These are phyloP conservation scores for Plebejus argus DNA, from an alignment of 2,888 invertebrate genomes.

Conservation along the genomic window DNA sequence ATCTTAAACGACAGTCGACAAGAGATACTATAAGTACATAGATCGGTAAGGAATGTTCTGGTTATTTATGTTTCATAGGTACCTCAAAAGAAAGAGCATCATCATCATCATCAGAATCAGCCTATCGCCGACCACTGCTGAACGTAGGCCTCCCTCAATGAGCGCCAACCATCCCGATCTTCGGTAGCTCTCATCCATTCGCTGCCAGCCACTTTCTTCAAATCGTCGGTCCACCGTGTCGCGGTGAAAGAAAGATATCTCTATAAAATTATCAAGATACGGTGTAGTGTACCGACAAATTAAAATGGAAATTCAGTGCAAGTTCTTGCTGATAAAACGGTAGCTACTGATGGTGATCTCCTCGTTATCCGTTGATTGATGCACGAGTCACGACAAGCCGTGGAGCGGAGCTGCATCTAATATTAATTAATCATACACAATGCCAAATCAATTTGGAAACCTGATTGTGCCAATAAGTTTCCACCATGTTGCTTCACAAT, in stretches of 20 bases:
- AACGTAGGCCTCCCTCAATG: too few species aligned
- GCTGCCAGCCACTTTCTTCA: too few species aligned
- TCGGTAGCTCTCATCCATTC: too few species aligned
- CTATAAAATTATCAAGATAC: neutral
- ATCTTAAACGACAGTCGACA: neutral
- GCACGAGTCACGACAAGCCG: neutral
- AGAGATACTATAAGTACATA: neutral
- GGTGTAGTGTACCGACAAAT: neutral
- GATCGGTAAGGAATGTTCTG: neutral
- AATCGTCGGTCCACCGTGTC: too few species aligned
- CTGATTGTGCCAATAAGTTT: neutral
- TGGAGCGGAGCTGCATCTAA: conserved; percentile 19
- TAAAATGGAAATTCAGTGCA: neutral
- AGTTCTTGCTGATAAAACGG: neutral
- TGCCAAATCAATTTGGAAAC: conserved; percentile 29
- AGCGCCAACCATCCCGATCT: too few species aligned
- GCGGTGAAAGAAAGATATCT: too few species aligned
- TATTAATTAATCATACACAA: conserved; percentile 30
- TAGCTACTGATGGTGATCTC: neutral
- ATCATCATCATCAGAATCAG: too few species aligned
- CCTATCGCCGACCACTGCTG: too few species aligned
- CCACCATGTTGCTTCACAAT: neutral
- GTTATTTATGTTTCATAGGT: too few species aligned
- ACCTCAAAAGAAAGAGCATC: too few species aligned
- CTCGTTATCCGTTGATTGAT: conserved; percentile 15